A percentile compares a stretch with the other conserved stretches of the same genome.
Evolutionary conservation across 2,888 invertebrate species (phyloP).

Genomic region (Cantharis lateralis): DNA sequence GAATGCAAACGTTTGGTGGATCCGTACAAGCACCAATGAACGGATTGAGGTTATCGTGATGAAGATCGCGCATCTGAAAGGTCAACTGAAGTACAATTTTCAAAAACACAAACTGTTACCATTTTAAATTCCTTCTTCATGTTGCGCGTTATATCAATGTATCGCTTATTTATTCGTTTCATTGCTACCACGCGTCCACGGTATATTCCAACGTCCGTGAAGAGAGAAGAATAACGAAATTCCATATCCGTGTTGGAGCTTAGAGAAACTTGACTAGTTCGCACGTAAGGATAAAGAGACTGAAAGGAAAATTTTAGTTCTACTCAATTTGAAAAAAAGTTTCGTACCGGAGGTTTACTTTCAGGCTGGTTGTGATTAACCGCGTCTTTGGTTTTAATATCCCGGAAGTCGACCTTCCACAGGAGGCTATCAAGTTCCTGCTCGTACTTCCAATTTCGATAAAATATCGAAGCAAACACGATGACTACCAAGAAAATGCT

Average conservation of each 20-base stretch:
- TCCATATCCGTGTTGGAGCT: conserved; percentile 92
- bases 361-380: conserved; percentile 54
- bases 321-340: neutral
- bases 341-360: conserved; percentile 4
- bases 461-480: conserved; percentile 76
- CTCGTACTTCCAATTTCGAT: conserved; percentile 92
- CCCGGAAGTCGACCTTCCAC: conserved; percentile 93
- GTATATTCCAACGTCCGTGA: conserved; percentile 88
- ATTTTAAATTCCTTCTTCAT: conserved; percentile 93
- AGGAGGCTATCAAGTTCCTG: conserved; percentile 90
- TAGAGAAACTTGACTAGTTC: conserved; percentile 88
- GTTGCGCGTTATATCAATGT: conserved; percentile 85
- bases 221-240: conserved; percentile 87
- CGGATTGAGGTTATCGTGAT: conserved; percentile 89
- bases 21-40: conserved; percentile 93
- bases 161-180: conserved; percentile 81
- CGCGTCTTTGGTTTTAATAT: conserved; percentile 74
- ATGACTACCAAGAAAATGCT: conserved; percentile 72
- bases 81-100: neutral
- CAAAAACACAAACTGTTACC: conserved; percentile 58
- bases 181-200: conserved; percentile 86
- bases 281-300: conserved; percentile 66
- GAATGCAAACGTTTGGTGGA: conserved; percentile 85
- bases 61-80: conserved; percentile 80
- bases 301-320: conserved; percentile 36